Conservation (phyloP, 1,140 invertebrate genomes). For the Zaprionus tsacasi region DNA sequence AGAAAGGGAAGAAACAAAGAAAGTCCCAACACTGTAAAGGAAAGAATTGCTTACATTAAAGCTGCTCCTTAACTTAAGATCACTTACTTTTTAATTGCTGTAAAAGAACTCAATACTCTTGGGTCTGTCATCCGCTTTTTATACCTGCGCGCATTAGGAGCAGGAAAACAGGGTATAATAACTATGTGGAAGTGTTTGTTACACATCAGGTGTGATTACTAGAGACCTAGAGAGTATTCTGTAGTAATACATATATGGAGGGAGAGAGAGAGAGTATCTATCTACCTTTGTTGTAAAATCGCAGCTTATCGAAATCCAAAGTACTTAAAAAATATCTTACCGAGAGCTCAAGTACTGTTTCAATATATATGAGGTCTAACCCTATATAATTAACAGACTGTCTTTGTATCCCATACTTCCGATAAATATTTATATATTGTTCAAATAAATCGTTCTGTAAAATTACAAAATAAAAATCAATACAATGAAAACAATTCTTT, state of each 20-base stretch:
- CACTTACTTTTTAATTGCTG: conserved; percentile 10
- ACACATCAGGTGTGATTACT: no score
- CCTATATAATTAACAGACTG: background rate
- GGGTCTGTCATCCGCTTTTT: conserved; percentile 1
- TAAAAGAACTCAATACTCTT: conserved; percentile 11
- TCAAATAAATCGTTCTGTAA: background rate
- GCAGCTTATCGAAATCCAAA: background rate
- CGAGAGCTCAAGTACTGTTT: conserved; percentile 13
- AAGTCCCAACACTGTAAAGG: conserved; percentile 11
- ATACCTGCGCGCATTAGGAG: background rate
- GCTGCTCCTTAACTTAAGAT: background rate
- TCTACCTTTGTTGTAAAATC: background rate
- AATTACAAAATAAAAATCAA: background rate
- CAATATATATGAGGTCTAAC: conserved; percentile 1
- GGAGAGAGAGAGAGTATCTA: no score
- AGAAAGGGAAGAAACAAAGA: conserved; percentile 11
- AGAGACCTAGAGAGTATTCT: no score
- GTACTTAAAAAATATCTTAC: background rate
- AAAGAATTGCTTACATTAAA: background rate
- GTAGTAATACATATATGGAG: no score
- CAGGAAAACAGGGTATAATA: no score
- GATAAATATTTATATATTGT: background rate
- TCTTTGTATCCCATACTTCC: background rate
- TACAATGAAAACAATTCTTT: background rate
- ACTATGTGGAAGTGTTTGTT: no score